These are phyloP conservation scores for Rugalucina vietnamica DNA, from an alignment of 2,888 invertebrate genomes.

Conservation along the genomic window DNA sequence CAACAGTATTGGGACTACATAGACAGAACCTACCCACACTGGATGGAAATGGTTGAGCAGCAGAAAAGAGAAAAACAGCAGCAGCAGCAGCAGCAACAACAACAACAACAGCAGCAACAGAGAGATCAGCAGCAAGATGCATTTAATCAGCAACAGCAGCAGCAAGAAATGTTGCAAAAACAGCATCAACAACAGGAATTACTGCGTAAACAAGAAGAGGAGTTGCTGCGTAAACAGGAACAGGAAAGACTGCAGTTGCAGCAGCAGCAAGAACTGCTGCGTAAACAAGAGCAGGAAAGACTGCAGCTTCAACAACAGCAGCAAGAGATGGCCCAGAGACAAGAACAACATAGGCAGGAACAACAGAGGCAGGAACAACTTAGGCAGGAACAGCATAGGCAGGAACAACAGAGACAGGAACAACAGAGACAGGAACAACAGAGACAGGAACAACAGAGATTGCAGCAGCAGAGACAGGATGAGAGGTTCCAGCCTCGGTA, in stretches of 20 bases:
- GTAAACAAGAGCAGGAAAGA: not conserved
- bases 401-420: conserved; percentile 4
- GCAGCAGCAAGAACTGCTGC: conserved; percentile 2
- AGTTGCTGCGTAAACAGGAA: not conserved
- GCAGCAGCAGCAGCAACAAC: conserved; percentile 52
- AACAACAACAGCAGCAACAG: conserved; percentile 27
- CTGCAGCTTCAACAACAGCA: conserved; percentile 22
- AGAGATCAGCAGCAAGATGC: not conserved
- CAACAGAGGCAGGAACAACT: conserved; percentile 32
- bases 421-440: conserved; percentile 34
- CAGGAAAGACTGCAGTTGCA: conserved; percentile 39
- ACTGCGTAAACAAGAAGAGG: conserved; percentile 24
- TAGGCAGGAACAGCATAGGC: not conserved
- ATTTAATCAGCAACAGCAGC: not conserved
- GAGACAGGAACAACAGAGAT: conserved; percentile 29
- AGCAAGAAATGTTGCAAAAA: not conserved
- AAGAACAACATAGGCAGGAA: conserved; percentile 35
- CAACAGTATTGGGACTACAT: conserved; percentile 68
- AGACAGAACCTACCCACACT: conserved; percentile 80
- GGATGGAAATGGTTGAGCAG: conserved; percentile 73
- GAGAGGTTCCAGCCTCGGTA: conserved; percentile 9
- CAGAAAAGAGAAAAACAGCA: conserved; percentile 53
- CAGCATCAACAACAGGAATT: conserved; percentile 13
- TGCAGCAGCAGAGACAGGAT: not conserved
- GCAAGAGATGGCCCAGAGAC: conserved; percentile 20